phyloP scores from a whole-genome alignment of 2,888 invertebrate genomes.

The Ctena decussata region DNA sequence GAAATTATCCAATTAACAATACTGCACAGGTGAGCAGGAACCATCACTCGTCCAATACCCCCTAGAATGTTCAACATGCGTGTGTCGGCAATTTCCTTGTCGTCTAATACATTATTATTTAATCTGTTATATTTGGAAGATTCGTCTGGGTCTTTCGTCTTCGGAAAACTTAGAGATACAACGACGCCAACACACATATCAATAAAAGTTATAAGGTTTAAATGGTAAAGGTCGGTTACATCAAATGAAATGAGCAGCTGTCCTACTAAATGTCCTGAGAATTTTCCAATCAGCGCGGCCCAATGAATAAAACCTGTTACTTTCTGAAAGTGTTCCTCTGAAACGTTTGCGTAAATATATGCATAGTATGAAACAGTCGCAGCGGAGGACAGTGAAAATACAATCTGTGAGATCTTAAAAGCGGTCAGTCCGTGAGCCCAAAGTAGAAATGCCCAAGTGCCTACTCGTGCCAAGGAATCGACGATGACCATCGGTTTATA shows the following conservation, averaged over 20 bases:
- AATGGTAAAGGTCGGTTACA: constrained; percentile 91
- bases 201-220: constrained; percentile 93
- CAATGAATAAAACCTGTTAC: constrained; percentile 95
- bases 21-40: too few relatives aligned
- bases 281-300: constrained; percentile 93
- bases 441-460: constrained; percentile 92
- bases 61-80: too few relatives aligned
- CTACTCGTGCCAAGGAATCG: constrained; percentile 88
- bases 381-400: constrained; percentile 95
- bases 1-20: too few relatives aligned
- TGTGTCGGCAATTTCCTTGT: too few relatives aligned
- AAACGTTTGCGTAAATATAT: constrained; percentile 97
- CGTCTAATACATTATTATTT: too few relatives aligned
- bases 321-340: constrained; percentile 91
- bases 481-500: constrained; percentile 96
- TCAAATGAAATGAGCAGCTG: constrained; percentile 92
- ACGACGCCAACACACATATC: constrained; percentile 88
- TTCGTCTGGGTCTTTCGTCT: constrained; percentile 18
- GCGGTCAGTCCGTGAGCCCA: constrained; percentile 91
- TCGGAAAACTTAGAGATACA: neutral
- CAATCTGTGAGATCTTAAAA: constrained; percentile 92
- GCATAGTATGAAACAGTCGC: constrained; percentile 97
- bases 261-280: constrained; percentile 91
- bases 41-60: too few relatives aligned
- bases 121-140: constrained; percentile 4